A percentile compares a stretch with the other conserved stretches of the same genome.
phyloP scores from a whole-genome alignment of 2,888 invertebrate species.

The Cantharis nigra region DNA sequence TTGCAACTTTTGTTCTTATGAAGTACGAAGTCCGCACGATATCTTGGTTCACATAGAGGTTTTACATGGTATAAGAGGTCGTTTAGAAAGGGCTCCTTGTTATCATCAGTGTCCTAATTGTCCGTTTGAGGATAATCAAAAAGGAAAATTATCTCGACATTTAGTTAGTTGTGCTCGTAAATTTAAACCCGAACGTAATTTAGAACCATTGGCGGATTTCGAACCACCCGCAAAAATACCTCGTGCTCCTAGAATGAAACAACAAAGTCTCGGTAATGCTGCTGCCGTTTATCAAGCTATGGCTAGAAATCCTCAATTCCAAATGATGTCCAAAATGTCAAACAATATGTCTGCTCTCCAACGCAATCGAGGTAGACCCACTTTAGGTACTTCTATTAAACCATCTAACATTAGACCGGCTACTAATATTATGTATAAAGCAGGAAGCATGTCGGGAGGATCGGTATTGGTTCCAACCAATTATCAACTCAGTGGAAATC shows the following conservation, averaged over 20 bases:
- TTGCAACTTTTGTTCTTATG: conserved; percentile 77
- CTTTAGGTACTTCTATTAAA: conserved; percentile 39
- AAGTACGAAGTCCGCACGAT: conserved; percentile 83
- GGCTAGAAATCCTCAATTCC: conserved; percentile 52
- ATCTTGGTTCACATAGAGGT: conserved; percentile 92
- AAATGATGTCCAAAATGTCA: conserved; percentile 53
- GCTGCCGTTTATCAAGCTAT: conserved; percentile 59
- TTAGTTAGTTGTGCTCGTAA: conserved; percentile 86
- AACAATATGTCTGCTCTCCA: conserved; percentile 44
- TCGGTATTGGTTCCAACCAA: conserved; percentile 63
- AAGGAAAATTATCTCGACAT: conserved; percentile 88
- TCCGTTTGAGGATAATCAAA: conserved; percentile 92
- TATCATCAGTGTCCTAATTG: conserved; percentile 93
- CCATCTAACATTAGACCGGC: conserved; percentile 46
- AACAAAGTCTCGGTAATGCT: conserved; percentile 43
- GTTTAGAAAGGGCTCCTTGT: conserved; percentile 81
- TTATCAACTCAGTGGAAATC: conserved; percentile 65
- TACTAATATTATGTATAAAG: conserved; percentile 71
- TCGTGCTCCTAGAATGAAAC: conserved; percentile 62
- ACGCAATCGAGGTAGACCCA: conserved; percentile 52
- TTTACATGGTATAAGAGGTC: conserved; percentile 82
- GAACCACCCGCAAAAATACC: conserved; percentile 94
- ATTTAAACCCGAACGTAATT: conserved; percentile 84
- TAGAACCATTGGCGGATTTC: conserved; percentile 87
- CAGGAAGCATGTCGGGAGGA: conserved; percentile 61